phyloP scores from a whole-genome alignment of 2,888 invertebrate species.

The Siphlonurus alternatus region DNA sequence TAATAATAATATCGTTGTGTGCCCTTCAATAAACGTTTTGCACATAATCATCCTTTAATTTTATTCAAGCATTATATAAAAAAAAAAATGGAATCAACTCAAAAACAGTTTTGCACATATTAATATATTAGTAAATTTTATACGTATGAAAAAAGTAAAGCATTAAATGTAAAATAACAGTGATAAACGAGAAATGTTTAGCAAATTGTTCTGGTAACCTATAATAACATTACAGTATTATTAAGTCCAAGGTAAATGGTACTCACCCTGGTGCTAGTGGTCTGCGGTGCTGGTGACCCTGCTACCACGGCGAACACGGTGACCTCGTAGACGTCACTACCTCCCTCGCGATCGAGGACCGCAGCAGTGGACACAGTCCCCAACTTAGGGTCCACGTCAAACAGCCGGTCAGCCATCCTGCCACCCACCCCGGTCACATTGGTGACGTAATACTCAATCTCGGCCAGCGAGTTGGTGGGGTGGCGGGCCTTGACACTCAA shows the following conservation, averaged over 20 bases:
- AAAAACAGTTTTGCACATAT: no score
- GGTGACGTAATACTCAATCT: constrained; percentile 81
- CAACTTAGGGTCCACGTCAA: constrained; percentile 76
- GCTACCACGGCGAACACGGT: constrained; percentile 71
- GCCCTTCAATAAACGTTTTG: background rate
- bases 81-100: background rate
- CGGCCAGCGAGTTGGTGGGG: constrained; percentile 29
- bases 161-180: background rate
- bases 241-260: background rate
- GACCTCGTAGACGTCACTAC: constrained; percentile 64
- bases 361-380: constrained; percentile 77
- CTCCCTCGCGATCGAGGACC: constrained; percentile 67
- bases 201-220: no score
- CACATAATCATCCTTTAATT: background rate
- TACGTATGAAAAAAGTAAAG: no score
- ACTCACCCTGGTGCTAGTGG: constrained; percentile 70
- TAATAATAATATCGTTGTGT: no score
- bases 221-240: no score
- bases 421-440: constrained; percentile 32
- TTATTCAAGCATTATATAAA: background rate
- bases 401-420: constrained; percentile 69
- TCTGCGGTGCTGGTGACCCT: constrained; percentile 46
- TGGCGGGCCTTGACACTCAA: constrained; percentile 59
- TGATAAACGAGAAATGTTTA: background rate
- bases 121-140: no score